These are phyloP conservation scores for Pteropus rufus DNA, from an alignment of 2,797 vertebrate species.

Conservation along the genomic window DNA sequence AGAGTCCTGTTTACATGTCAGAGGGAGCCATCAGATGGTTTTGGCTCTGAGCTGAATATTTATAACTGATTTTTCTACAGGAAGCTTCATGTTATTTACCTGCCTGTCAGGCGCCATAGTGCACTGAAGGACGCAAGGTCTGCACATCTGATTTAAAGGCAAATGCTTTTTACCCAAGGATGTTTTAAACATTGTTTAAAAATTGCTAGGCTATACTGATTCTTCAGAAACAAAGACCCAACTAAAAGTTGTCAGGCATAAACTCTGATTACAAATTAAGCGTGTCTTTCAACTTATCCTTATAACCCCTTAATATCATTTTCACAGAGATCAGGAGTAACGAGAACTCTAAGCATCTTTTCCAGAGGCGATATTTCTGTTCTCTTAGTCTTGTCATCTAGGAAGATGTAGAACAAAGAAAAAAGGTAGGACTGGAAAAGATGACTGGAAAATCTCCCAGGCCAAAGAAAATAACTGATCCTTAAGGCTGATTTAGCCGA, in stretches of 20 bases:
- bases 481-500: neutral
- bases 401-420: neutral
- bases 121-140: neutral
- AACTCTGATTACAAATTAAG: neutral
- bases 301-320: neutral
- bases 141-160: slow-evolving; percentile 33
- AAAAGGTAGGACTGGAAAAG: neutral
- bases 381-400: neutral
- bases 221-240: slow-evolving; percentile 30
- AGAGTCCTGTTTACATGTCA: slow-evolving; percentile 50
- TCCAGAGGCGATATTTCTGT: neutral
- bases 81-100: slow-evolving; percentile 43
- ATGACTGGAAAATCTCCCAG: neutral
- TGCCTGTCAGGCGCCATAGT: neutral
- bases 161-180: slow-evolving; percentile 20
- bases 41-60: slow-evolving; percentile 40
- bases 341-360: neutral
- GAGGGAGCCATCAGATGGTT: slow-evolving; percentile 23
- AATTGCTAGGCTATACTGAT: neutral
- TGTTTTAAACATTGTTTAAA: neutral
- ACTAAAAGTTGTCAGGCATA: neutral
- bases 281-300: neutral
- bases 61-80: slow-evolving; percentile 62
- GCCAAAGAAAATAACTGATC: neutral
- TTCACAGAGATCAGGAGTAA: neutral